Evolutionary conservation across 1,140 invertebrate genomes (phyloP).

Genomic region (Limonius californicus): DNA sequence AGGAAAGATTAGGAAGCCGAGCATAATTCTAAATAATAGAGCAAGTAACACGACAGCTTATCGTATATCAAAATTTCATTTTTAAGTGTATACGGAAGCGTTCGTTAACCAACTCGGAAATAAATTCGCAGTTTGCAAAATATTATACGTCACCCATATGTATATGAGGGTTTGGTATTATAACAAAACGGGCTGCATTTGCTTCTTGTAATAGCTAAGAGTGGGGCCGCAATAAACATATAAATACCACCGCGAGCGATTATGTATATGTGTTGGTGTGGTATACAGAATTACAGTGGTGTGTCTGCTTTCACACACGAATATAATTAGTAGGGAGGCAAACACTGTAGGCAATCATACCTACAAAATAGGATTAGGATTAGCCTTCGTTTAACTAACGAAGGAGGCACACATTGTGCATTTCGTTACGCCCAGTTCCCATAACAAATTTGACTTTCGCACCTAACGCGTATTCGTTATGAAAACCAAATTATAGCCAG

Average conservation of each 20-base stretch:
- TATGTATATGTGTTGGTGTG: background rate
- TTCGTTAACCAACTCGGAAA: background rate
- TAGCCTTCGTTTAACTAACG: constrained; percentile 1
- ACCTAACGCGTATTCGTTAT: too few relatives aligned
- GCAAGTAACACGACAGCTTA: constrained; percentile 10
- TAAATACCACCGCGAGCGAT: constrained; percentile 4
- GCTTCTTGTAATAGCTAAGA: background rate
- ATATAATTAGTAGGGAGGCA: constrained; percentile 3
- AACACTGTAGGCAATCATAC: constrained; percentile 8
- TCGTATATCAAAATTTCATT: constrained; percentile 14
- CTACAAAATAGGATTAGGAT: constrained; percentile 14
- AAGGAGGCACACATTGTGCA: background rate
- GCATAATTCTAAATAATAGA: constrained; percentile 6
- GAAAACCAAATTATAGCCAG: background rate
- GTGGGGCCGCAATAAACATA: background rate
- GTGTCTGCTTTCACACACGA: constrained; percentile 1
- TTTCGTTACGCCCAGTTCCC: too few relatives aligned
- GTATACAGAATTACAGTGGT: background rate
- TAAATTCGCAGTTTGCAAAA: constrained; percentile 5
- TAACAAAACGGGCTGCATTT: background rate
- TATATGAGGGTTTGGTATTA: background rate
- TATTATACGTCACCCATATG: background rate
- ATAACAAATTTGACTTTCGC: too few relatives aligned
- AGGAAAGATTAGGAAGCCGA: background rate
- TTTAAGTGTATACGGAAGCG: constrained; percentile 9